These are phyloP conservation scores for Eupithecia dodoneata DNA, from an alignment of 2,888 invertebrate species.

Conservation along the genomic window DNA sequence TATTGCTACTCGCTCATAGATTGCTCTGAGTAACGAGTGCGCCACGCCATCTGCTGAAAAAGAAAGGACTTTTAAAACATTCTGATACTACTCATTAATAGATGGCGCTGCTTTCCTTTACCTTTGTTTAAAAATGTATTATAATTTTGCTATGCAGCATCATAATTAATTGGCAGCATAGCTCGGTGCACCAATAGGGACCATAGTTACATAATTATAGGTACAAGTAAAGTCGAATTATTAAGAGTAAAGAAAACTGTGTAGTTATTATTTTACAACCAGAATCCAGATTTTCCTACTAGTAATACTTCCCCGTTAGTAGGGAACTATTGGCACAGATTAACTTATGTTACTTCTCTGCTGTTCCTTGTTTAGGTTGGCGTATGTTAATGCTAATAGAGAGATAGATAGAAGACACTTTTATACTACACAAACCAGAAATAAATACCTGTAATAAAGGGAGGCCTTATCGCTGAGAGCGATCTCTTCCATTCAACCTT, in stretches of 20 bases:
- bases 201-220: neutral
- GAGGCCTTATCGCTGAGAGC: too few relatives aligned
- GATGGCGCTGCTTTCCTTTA: neutral
- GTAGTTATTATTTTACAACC: neutral
- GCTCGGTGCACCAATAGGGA: neutral
- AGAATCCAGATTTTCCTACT: neutral
- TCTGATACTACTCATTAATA: neutral
- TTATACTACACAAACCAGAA: too few relatives aligned
- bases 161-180: neutral
- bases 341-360: too few relatives aligned
- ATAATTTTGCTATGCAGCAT: neutral
- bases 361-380: too few relatives aligned
- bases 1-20: conserved; percentile 19
- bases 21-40: conserved; percentile 6
- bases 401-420: too few relatives aligned
- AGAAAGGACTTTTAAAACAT: neutral
- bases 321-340: too few relatives aligned
- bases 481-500: too few relatives aligned
- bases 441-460: too few relatives aligned
- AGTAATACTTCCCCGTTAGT: too few relatives aligned
- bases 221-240: neutral
- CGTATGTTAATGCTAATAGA: too few relatives aligned
- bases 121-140: neutral
- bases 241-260: neutral
- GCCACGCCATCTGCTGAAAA: conserved; percentile 8